Evolutionary conservation across 2,888 invertebrate species (phyloP).

Genomic region (Hirtodrosophila duncani): DNA sequence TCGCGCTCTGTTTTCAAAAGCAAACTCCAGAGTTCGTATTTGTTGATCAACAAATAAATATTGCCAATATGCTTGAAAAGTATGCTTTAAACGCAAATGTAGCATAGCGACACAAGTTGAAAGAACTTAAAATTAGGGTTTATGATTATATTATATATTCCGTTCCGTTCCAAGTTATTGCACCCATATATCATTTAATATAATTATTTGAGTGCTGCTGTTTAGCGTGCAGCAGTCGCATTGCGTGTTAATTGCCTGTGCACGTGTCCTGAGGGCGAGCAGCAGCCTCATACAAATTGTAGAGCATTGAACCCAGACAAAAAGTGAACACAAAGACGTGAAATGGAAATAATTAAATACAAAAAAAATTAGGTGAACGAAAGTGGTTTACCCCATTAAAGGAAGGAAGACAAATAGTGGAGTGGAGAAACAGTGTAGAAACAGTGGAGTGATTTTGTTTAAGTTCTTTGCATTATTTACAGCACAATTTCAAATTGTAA

Average conservation of each 20-base stretch:
- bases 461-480: too few relatives aligned
- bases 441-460: too few relatives aligned
- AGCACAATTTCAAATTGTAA: too few relatives aligned
- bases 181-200: not conserved
- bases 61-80: slow-evolving; percentile 15
- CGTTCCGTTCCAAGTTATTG: too few relatives aligned
- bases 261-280: slow-evolving; percentile 25
- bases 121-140: slow-evolving; percentile 1
- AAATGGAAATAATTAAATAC: not conserved
- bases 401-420: too few relatives aligned
- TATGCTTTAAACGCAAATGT: too few relatives aligned
- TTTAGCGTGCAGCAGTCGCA: not conserved
- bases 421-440: too few relatives aligned
- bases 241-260: slow-evolving; percentile 24
- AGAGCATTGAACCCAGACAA: slow-evolving; percentile 22
- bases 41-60: slow-evolving; percentile 24
- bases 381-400: too few relatives aligned
- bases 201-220: not conserved
- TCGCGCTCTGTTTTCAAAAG: too few relatives aligned
- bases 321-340: slow-evolving; percentile 13
- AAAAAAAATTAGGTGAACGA: too few relatives aligned
- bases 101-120: slow-evolving; percentile 1
- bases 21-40: too few relatives aligned
- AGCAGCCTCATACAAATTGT: not conserved
- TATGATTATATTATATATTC: too few relatives aligned